phyloP scores from a whole-genome alignment of 2,888 invertebrate genomes.

The Agrochola circellaris region DNA sequence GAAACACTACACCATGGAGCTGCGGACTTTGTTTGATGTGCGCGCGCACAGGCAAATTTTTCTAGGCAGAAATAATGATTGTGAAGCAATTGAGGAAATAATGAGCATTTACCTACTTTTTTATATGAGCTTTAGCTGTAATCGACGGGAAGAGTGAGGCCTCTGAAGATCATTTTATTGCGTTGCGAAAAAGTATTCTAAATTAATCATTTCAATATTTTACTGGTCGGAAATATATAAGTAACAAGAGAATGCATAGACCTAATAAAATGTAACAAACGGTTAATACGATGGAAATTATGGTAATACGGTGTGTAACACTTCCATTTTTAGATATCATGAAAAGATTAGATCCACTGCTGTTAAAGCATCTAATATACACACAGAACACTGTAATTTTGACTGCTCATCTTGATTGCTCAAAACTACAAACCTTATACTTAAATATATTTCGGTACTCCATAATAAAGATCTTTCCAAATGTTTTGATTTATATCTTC shows the following conservation, averaged over 20 bases:
- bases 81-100: no score
- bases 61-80: no score
- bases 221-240: no score
- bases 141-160: no score
- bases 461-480: slow-evolving; percentile 53
- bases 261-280: neutral
- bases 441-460: slow-evolving; percentile 28
- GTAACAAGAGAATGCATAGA: neutral
- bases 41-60: slow-evolving; percentile 3
- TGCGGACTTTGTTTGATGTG: slow-evolving; percentile 46
- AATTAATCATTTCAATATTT: no score
- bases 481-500: slow-evolving; percentile 53
- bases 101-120: no score
- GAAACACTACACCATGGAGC: slow-evolving; percentile 19
- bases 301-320: neutral
- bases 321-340: neutral
- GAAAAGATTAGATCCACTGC: neutral
- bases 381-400: slow-evolving; percentile 31
- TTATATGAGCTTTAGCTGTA: no score
- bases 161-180: no score
- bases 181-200: no score
- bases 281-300: neutral
- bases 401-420: slow-evolving; percentile 13
- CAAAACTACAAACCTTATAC: neutral
- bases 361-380: neutral